Conservation (phyloP, 2,113 vertebrate genomes). For the Gymnocephalus cernua region DNA sequence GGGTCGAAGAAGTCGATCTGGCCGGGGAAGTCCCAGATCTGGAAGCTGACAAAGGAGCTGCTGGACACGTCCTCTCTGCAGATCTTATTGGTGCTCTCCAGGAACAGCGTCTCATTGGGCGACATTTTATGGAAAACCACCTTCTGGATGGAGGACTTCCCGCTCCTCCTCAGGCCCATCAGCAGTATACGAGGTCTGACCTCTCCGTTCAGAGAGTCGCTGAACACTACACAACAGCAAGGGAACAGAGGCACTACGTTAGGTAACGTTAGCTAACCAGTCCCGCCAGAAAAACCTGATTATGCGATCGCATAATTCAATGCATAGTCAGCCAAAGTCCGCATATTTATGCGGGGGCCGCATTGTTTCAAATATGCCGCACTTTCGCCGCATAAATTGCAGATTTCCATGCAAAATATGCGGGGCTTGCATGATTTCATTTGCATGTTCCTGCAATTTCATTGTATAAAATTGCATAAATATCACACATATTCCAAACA, state of each 20-base stretch:
- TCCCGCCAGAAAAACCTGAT: no score
- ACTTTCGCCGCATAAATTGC: no score
- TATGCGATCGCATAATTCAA: no score
- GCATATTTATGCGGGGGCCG: no score
- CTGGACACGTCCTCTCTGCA: slow-evolving; percentile 94
- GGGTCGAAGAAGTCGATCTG: slow-evolving; percentile 96
- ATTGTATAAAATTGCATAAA: no score
- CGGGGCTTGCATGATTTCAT: no score
- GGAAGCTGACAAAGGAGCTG: slow-evolving; percentile 95
- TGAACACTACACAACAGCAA: slow-evolving; percentile 83
- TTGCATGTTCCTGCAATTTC: no score
- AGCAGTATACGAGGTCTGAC: slow-evolving; percentile 95
- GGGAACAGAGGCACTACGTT: background rate
- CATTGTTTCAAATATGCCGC: no score
- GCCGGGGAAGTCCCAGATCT: slow-evolving; percentile 97
- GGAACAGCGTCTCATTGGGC: slow-evolving; percentile 92
- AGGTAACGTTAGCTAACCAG: no score
- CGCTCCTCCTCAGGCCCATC: slow-evolving; percentile 94
- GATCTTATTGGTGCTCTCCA: slow-evolving; percentile 96
- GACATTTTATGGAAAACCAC: slow-evolving; percentile 98
- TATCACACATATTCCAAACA: no score
- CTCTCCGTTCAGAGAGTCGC: slow-evolving; percentile 90
- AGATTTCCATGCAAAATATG: no score
- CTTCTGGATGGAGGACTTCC: slow-evolving; percentile 97
- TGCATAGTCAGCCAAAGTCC: no score